Evolutionary conservation across 1,140 invertebrate genomes (phyloP).

Genomic region (Diachasma alloeum): DNA sequence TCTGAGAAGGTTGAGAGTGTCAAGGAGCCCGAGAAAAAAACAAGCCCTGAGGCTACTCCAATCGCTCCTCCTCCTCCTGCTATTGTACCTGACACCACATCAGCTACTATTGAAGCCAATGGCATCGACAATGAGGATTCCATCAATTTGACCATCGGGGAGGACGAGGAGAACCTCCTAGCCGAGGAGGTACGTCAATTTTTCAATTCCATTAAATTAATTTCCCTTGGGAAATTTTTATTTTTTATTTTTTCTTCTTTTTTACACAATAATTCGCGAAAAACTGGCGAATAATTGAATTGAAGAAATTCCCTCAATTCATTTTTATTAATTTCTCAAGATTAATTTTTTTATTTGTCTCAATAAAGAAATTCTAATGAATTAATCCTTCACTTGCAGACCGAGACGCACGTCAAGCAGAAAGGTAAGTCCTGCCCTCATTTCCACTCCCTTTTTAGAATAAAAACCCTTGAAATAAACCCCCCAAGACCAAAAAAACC

Average conservation of each 20-base stretch:
- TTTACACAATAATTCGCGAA: too few species aligned
- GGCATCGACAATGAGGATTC: slow-evolving; percentile 78
- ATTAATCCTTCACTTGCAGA: slow-evolving; percentile 36
- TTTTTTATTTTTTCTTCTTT: not conserved
- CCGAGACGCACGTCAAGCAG: slow-evolving; percentile 54
- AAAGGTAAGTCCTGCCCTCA: slow-evolving; percentile 55
- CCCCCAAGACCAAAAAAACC: slow-evolving; percentile 1
- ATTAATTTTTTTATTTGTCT: too few species aligned
- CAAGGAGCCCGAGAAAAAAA: slow-evolving; percentile 30
- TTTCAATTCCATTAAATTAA: slow-evolving; percentile 10
- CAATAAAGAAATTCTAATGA: too few species aligned
- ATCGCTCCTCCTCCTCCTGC: slow-evolving; percentile 8
- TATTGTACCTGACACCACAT: slow-evolving; percentile 32
- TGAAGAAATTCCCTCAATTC: too few species aligned
- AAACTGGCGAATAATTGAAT: too few species aligned
- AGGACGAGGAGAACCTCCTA: slow-evolving; percentile 80
- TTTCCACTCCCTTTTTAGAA: not conserved
- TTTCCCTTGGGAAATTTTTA: not conserved
- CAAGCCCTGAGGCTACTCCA: not conserved
- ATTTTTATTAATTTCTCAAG: too few species aligned
- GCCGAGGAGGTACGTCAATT: slow-evolving; percentile 72
- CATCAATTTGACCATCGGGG: slow-evolving; percentile 81
- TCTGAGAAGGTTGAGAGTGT: slow-evolving; percentile 18
- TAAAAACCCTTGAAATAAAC: not conserved
- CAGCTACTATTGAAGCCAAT: slow-evolving; percentile 53